These are phyloP conservation scores for Sebastes steindachneri DNA, from an alignment of 2,797 vertebrate genomes.

Conservation along the genomic window DNA sequence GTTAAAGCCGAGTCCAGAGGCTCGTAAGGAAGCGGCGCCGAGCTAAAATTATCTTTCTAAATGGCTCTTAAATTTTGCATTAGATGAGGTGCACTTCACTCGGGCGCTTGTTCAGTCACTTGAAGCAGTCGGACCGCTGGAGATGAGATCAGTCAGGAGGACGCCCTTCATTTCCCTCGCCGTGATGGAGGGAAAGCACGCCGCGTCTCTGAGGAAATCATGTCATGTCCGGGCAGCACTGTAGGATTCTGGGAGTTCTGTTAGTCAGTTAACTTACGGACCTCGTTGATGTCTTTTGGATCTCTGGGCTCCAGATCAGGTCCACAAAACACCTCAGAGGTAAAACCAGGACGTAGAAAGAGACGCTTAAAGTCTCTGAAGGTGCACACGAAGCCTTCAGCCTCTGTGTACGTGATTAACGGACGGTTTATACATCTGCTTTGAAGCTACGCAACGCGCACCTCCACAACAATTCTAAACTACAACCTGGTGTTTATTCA, in stretches of 20 bases:
- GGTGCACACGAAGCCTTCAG: too few relatives aligned
- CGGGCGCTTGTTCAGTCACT: background rate
- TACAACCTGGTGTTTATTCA: background rate
- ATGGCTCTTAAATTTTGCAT: constrained; percentile 16
- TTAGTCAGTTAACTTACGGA: background rate
- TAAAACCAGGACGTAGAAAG: too few relatives aligned
- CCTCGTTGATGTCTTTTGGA: too few relatives aligned
- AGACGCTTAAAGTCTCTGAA: too few relatives aligned
- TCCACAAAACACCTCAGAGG: too few relatives aligned
- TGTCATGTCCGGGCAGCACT: background rate
- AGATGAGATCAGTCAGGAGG: background rate
- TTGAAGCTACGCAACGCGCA: too few relatives aligned
- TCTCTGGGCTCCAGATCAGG: too few relatives aligned
- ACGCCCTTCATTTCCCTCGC: background rate
- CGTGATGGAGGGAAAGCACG: too few relatives aligned
- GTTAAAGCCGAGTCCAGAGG: background rate
- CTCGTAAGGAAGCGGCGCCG: background rate
- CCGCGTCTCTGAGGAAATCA: background rate
- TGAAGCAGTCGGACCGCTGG: background rate
- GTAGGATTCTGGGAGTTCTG: background rate
- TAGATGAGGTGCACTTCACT: constrained; percentile 12
- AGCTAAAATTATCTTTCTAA: constrained; percentile 37
- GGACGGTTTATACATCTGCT: too few relatives aligned
- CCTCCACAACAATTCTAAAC: too few relatives aligned
- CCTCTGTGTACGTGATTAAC: too few relatives aligned